A percentile compares a stretch with the other conserved stretches of the same genome.
Evolutionary conservation across 2,797 vertebrate species (phyloP).

Genomic region (Phrynocephalus guinanensis): DNA sequence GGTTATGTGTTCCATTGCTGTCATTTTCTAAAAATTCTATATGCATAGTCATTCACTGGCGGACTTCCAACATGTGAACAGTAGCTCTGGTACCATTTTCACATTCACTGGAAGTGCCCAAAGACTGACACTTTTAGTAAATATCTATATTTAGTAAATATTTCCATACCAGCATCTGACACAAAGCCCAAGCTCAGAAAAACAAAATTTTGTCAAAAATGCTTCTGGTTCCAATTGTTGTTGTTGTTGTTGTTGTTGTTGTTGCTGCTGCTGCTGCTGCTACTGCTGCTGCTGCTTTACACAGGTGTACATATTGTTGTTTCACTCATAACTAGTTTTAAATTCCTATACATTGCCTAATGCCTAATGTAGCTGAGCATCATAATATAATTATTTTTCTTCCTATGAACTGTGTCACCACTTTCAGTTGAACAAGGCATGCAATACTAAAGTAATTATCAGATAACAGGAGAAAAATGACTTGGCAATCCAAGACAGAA

Average conservation of each 20-base stretch:
- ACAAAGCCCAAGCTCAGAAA: background rate
- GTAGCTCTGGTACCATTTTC: background rate
- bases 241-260: too few species aligned
- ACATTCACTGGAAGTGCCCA: background rate
- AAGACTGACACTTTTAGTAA: background rate
- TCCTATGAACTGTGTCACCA: background rate
- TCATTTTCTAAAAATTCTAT: background rate
- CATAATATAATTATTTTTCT: background rate
- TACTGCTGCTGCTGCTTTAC: background rate
- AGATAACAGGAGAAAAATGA: background rate
- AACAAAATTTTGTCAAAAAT: background rate
- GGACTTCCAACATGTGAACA: background rate
- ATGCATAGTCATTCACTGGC: background rate
- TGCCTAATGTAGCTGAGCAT: background rate
- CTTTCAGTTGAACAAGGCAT: background rate
- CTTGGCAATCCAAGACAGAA: background rate
- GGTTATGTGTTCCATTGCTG: background rate
- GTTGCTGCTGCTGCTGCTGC: too few species aligned
- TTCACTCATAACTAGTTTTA: background rate
- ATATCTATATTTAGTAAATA: background rate
- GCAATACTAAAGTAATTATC: background rate
- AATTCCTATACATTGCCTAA: background rate
- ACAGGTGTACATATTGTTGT: background rate
- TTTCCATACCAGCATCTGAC: background rate
- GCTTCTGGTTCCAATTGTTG: background rate